Percentiles rank a stretch among this genome's conserved stretches.
phyloP scores from a whole-genome alignment of 2,113 vertebrate species.

The Rhagologus leucostigma region DNA sequence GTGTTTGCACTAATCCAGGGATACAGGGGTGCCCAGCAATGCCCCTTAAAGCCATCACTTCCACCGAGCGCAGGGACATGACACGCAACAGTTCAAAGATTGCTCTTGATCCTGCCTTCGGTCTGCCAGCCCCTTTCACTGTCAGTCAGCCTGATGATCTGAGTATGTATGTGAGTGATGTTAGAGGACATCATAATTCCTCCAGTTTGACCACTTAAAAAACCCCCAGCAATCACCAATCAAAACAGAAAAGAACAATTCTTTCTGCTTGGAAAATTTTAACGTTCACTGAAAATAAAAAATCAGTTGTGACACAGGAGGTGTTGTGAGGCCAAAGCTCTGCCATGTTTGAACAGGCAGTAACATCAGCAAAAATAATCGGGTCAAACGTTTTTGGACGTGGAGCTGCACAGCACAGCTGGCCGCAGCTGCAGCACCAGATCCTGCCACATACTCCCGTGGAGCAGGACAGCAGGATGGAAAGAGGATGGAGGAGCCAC shows the following conservation, averaged over 20 bases:
- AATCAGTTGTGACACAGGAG: neutral
- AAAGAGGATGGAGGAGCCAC: neutral
- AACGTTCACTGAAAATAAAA: neutral
- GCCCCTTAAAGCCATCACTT: neutral
- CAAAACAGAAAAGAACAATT: neutral
- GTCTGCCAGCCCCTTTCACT: neutral
- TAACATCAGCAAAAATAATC: neutral
- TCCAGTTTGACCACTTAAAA: neutral
- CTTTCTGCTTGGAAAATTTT: neutral
- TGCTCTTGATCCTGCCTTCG: neutral
- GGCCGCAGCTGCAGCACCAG: slow-evolving; percentile 6
- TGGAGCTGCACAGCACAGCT: neutral
- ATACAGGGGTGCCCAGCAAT: neutral
- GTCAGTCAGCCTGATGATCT: neutral
- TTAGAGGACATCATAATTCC: neutral
- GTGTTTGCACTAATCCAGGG: neutral
- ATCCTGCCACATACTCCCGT: rapidly evolving
- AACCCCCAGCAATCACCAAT: neutral
- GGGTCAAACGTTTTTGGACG: neutral
- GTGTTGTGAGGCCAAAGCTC: neutral
- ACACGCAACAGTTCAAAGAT: neutral
- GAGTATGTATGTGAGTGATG: neutral
- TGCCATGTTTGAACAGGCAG: neutral
- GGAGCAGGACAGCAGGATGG: neutral
- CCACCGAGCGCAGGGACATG: neutral